Evolutionary conservation across 2,113 vertebrate genomes (phyloP), one percentile per base, ranked within the genome.

Genomic region (Neogale vison): DNA sequence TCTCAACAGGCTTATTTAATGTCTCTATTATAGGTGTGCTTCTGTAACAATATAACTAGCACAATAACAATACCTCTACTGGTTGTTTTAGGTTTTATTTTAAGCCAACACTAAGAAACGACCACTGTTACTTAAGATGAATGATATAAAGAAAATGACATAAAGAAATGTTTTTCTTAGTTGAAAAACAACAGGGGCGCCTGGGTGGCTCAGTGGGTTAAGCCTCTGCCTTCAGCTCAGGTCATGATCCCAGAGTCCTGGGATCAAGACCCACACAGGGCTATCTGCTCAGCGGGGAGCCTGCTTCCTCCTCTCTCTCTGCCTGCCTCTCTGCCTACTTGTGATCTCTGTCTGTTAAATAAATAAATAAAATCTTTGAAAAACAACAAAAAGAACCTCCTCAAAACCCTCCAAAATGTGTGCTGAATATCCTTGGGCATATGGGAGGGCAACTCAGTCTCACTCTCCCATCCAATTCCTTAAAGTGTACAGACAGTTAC

Each of bases 41-140:
- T 98, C 95, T 97, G 80, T 97, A 97, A 97, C 93, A 97, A 94
- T 90, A 93, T 96, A 98, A 97, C 94, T 98, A 98, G 91, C 87
- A 93, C 97, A 97, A 98, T 98, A 98, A 98, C 97, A 97, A 98
- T 98, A 96, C 88, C 90, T 97, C 96, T 91, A 96, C 97, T 96
- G 95, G 97, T 91, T 98, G 91, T 96, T 97, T 95, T 69, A 93
- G n/a, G 77, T 95, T 96, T 84, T 74, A 76, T 82, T 97, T 95
- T 95, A 96, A 96, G 72, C 92, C 65, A 97, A 85, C 57, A 90
- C 31, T 36, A 88, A n/a, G 52, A 96, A 94, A 92, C 85, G 42
- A 57, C 50, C 57, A 71, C 39, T 59, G 10, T 67, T 72, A 87
- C 24, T 87, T 77, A 85, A 57, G 84, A 93, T 90, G 14, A 84